Evolutionary conservation across 1,140 invertebrate species (phyloP).

Genomic region (Pogonomyrmex californicus): DNA sequence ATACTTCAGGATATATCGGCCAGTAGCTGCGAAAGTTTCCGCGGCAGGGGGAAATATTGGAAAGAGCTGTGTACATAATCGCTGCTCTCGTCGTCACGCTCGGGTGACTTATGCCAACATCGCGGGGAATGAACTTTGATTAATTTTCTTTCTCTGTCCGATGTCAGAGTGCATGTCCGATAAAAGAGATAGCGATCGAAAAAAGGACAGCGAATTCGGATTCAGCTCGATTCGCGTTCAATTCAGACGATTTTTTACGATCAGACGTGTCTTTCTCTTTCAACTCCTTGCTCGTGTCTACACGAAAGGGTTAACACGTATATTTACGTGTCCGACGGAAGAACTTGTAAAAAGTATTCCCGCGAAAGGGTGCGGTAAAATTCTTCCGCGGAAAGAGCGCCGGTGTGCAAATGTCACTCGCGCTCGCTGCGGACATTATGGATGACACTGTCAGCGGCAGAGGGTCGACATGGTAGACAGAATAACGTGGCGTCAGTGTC

Average conservation of each 20-base stretch:
- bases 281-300: neutral
- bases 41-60: neutral
- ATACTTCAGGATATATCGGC: neutral
- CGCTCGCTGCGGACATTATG: slow-evolving; percentile 75
- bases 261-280: neutral
- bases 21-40: slow-evolving; percentile 7
- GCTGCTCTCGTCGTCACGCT: neutral
- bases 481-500: slow-evolving; percentile 79
- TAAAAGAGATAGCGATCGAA: neutral
- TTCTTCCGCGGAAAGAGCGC: slow-evolving; percentile 35
- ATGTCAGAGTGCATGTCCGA: no score
- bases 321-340: neutral
- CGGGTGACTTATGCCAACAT: neutral
- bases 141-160: neutral
- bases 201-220: neutral
- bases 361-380: neutral
- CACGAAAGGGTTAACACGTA: neutral
- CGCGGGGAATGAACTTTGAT: neutral
- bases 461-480: slow-evolving; percentile 77
- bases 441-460: slow-evolving; percentile 82
- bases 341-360: slow-evolving; percentile 19
- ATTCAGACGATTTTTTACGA: slow-evolving; percentile 10
- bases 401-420: slow-evolving; percentile 29
- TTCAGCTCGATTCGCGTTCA: neutral
- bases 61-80: slow-evolving; percentile 15